Evolutionary conservation across 1,140 invertebrate genomes (phyloP).

Genomic region (Pseudomyrmex gracilis): DNA sequence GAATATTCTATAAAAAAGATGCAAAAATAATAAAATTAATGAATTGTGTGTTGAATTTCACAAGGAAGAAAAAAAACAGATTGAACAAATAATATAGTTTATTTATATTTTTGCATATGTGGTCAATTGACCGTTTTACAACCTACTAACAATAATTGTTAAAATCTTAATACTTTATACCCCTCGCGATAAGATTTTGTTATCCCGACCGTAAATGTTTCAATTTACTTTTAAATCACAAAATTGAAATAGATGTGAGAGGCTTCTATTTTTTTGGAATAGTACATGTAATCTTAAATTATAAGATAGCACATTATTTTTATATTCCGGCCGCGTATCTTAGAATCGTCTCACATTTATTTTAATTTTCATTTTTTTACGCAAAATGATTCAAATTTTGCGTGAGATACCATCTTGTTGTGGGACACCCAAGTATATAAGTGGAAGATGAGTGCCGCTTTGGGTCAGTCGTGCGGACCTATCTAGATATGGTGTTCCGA

Average conservation of each 20-base stretch:
- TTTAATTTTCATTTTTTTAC: not conserved
- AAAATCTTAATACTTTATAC: slow-evolving; percentile 66
- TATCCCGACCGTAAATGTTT: not conserved
- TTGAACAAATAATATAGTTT: slow-evolving; percentile 70
- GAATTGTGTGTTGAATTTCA: slow-evolving; percentile 12
- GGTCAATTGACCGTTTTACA: slow-evolving; percentile 63
- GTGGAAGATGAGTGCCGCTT: slow-evolving; percentile 83
- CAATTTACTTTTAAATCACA: slow-evolving; percentile 12
- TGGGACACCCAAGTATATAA: slow-evolving; percentile 54
- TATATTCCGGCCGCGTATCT: not conserved
- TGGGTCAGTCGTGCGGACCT: slow-evolving; percentile 85
- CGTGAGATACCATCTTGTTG: slow-evolving; percentile 47
- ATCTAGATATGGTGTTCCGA: slow-evolving; percentile 67
- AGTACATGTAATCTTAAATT: slow-evolving; percentile 4
- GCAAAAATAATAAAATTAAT: slow-evolving; percentile 33
- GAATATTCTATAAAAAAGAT: not conserved
- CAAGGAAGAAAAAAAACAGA: slow-evolving; percentile 24
- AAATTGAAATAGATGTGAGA: slow-evolving; percentile 22
- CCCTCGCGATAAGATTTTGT: slow-evolving; percentile 41
- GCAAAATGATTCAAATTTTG: not conserved
- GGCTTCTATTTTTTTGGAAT: too few relatives aligned
- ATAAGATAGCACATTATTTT: slow-evolving; percentile 34
- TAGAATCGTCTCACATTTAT: not conserved
- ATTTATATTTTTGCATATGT: slow-evolving; percentile 42
- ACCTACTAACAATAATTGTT: slow-evolving; percentile 72